Base-by-base conservation (phyloP, 2,113 vertebrate genomes). In the Eclectus roratus region DNA sequence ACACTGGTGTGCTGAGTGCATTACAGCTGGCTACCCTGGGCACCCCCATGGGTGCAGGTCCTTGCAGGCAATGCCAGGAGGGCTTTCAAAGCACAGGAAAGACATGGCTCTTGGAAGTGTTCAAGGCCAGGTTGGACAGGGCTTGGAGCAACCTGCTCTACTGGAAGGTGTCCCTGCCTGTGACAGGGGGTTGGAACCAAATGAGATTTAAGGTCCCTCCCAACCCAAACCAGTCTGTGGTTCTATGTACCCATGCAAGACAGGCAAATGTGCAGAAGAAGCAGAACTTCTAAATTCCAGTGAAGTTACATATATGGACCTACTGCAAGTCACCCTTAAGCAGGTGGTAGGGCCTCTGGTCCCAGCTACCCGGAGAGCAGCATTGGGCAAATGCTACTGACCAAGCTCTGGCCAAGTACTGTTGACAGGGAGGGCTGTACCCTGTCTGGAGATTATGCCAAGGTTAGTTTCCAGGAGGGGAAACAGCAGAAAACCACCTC, bases 1-100 rank as follows among this genome's bases (percentile, higher is more conserved):
- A 28, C 35, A 15, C 1, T 0, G 0, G 11, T 46, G 52, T 15
- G 27, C 29, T 2, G 20, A 13, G 27, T 8, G 60, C 6, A 3
- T n/a, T 23, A 35, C 27, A 61, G 7, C 28, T 15, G 65, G 29
- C 27, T 66, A 39, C 25, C 50, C 37, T 28, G 3, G 1, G n/a
- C 70, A 84, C 43, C 50, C 73, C 53, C 9, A 5, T 2, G 37
- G 80, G 11, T 11, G 28, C 0, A 0, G 18, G 19, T 43, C 50
- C 69, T 73, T 4, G 2, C 24, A 55, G 43, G 19, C 47, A 35
- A 37, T 0, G 4, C 1, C 3, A 74, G n/a, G 39, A 90, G 41
- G 20, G 24, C 24, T 72, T 82, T 64, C 64, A 72, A 29, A 91
- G 44, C 50, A 11, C 55, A n/a, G 11, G 41, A 58, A 58, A 65